phyloP scores from a whole-genome alignment of 2,888 invertebrate genomes.

The Laothoe populi region DNA sequence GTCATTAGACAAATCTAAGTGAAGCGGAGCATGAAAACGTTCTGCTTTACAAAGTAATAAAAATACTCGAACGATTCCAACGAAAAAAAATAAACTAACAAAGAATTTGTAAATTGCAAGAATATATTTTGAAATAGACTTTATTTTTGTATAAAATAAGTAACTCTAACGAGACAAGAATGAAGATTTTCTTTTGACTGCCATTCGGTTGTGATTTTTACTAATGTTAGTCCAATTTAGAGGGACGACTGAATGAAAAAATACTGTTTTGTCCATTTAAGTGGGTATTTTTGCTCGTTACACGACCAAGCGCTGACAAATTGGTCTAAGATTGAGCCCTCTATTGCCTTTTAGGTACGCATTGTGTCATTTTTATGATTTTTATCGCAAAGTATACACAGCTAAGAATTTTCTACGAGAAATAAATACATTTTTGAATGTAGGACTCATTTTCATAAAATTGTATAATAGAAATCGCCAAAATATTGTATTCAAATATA shows the following conservation, averaged over 20 bases:
- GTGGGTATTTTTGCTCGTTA: constrained; percentile 12
- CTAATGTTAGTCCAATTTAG: constrained; percentile 17
- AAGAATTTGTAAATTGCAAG: constrained; percentile 19
- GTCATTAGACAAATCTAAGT: constrained; percentile 22
- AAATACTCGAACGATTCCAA: constrained; percentile 17
- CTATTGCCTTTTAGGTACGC: constrained; percentile 18
- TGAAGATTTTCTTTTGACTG: constrained; percentile 20
- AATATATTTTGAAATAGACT: constrained; percentile 22
- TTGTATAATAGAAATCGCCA: neutral
- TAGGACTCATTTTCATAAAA: neutral
- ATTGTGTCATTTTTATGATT: constrained; percentile 22
- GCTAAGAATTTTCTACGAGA: neutral
- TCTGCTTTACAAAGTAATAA: constrained; percentile 22
- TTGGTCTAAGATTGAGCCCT: constrained; percentile 15
- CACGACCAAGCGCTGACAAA: constrained; percentile 3
- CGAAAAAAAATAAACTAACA: constrained; percentile 20
- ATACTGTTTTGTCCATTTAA: constrained; percentile 20
- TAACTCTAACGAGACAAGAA: constrained; percentile 20
- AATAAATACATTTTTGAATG: neutral
- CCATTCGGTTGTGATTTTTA: constrained; percentile 11
- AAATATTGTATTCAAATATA: neutral
- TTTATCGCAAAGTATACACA: neutral
- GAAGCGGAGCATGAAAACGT: constrained; percentile 17
- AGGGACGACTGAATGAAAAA: constrained; percentile 19
- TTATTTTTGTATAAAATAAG: constrained; percentile 15